Evolutionary conservation across 2,113 vertebrate genomes (phyloP).

Genomic region (Emydura subglobosa): DNA sequence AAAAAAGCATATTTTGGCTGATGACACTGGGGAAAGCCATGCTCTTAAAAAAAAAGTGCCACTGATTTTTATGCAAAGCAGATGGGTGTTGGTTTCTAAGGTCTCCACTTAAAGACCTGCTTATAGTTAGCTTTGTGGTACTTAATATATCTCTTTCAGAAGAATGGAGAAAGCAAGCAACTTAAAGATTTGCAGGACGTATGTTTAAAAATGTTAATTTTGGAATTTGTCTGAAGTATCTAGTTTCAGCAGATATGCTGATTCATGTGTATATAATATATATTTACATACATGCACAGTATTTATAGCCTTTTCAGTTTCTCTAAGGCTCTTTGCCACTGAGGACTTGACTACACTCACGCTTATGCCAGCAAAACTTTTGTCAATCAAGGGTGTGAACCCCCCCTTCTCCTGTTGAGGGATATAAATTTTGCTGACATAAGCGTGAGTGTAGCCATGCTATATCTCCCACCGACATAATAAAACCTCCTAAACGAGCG

Average conservation of each 20-base stretch:
- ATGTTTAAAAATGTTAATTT: background rate
- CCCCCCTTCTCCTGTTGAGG: too few species aligned
- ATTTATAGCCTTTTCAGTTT: background rate
- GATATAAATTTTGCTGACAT: too few species aligned
- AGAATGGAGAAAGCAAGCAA: background rate
- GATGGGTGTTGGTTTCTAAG: background rate
- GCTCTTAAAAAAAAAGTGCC: background rate
- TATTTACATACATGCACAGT: background rate
- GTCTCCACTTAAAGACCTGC: background rate
- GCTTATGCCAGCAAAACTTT: too few species aligned
- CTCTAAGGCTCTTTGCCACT: background rate
- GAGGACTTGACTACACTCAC: too few species aligned
- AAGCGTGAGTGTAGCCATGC: too few species aligned
- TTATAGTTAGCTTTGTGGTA: background rate
- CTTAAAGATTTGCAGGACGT: background rate
- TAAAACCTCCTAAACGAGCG: too few species aligned
- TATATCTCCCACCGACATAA: too few species aligned
- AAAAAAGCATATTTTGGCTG: background rate
- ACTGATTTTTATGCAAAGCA: background rate
- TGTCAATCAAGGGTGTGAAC: too few species aligned
- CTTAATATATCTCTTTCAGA: background rate
- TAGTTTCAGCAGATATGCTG: background rate
- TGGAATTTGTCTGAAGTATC: background rate
- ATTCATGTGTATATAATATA: background rate
- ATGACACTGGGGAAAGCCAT: background rate